Conservation (phyloP, 2,888 invertebrate species). For the Camptogramma bilineatum region DNA sequence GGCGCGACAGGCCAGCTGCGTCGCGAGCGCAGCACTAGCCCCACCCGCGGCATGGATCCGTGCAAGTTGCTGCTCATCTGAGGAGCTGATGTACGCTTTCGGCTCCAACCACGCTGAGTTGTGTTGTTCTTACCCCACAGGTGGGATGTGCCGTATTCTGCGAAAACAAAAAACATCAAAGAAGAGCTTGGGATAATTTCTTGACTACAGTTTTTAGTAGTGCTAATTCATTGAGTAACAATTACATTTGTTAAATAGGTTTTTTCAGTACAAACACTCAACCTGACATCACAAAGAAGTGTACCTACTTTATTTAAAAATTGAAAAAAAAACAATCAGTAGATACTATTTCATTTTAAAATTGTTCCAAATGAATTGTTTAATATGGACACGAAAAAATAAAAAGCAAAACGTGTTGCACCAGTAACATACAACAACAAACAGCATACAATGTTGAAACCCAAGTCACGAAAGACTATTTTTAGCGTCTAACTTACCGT, state of each 20-base stretch:
- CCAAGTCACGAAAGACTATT: conserved; percentile 32
- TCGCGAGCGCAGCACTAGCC: conserved; percentile 88
- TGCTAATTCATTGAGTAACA: too few species aligned
- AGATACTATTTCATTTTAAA: too few species aligned
- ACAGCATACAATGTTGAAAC: conserved; percentile 31
- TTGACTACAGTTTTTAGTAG: too few species aligned
- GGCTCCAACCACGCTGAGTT: conserved; percentile 82
- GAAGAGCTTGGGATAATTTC: too few species aligned
- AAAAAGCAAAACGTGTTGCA: conserved; percentile 8
- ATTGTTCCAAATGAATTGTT: too few species aligned
- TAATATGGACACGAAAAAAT: too few species aligned
- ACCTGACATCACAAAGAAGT: too few species aligned
- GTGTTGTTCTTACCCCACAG: conserved; percentile 87
- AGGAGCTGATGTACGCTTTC: conserved; percentile 90
- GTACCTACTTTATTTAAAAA: too few species aligned
- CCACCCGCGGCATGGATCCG: conserved; percentile 82
- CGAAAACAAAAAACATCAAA: not conserved
- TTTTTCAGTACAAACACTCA: too few species aligned
- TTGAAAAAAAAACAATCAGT: too few species aligned
- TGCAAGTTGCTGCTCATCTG: conserved; percentile 87
- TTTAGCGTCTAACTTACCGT: conserved; percentile 29
- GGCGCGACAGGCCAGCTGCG: conserved; percentile 92
- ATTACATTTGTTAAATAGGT: too few species aligned
- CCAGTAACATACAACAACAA: conserved; percentile 15
- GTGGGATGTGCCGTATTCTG: conserved; percentile 82